Evolutionary conservation across 2,888 invertebrate genomes (phyloP), one percentile per base, ranked within the genome.

Genomic region (Latrodectus elegans): DNA sequence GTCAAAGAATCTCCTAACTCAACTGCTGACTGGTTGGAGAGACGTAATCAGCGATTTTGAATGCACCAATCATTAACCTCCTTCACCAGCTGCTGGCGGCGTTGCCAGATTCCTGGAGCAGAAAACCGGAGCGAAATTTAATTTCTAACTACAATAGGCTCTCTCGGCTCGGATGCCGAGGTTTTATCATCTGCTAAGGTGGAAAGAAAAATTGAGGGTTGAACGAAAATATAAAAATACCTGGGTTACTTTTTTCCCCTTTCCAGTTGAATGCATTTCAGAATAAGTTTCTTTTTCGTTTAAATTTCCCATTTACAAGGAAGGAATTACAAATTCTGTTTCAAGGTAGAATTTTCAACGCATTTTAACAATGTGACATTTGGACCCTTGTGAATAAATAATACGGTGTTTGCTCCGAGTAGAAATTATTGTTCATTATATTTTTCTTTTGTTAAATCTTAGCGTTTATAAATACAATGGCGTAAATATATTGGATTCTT

Each of bases 1-100:
- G 11, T 38, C 26, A 64, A 38, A 15, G 38, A 15, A 17, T 53
- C 74, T 17, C 14, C 26, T 8, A 60, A 72, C 49, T 80, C 60
- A 49, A 64, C 17, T 51, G 64, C 52, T 73, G 80, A 81, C 65
- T 70, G 72, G 22, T 10, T 52, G 52, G 49, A 49, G 60, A 60
- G 26, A 15, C 65, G 65, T 53, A 74, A 68, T 55, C 82, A 74
- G 65, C 81, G 53, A 74, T 82, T 68, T 82, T 68, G 74, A 74
- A 82, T 55, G 68, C 65, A 67, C 82, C 68, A 82, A 82, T 82
- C 82, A 82, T 74, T 82, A 74, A 74, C 74, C 67, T 68, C 38
- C 15, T 17, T 49, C 53, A 15, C 67, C 74, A 67, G 67, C 74
- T 55, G 67, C 52, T 38, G 38, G 9, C 26, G 64, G 68, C 73